Percentiles rank a stretch among this genome's conserved stretches.
Evolutionary conservation across 1,140 invertebrate genomes (phyloP).

Genomic region (Leptopilina clavipes): DNA sequence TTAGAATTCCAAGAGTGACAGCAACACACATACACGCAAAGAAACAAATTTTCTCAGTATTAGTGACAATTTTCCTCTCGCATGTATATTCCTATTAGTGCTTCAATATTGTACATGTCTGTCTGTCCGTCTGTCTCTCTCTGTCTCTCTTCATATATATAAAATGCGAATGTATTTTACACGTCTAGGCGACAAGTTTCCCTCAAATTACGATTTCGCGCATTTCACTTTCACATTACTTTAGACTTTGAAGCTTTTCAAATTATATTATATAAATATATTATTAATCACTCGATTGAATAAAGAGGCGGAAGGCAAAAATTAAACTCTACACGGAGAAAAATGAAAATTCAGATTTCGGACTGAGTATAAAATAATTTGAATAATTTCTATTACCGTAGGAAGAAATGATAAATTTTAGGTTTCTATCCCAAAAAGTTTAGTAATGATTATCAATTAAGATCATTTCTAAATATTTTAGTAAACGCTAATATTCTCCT

Average conservation of each 20-base stretch:
- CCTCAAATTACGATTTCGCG: background rate
- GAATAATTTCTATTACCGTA: no score
- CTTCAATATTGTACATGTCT: background rate
- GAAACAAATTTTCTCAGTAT: background rate
- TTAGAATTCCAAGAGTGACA: conserved; percentile 15
- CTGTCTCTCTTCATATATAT: background rate
- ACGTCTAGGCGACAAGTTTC: background rate
- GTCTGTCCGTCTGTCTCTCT: background rate
- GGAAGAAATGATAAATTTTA: no score
- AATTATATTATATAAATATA: background rate
- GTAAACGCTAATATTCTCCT: no score
- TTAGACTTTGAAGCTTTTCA: background rate
- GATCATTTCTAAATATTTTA: no score
- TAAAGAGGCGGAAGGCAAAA: conserved; percentile 1
- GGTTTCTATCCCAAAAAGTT: no score
- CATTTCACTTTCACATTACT: conserved; percentile 24
- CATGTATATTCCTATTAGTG: no score
- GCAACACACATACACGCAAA: background rate
- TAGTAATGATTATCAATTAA: no score
- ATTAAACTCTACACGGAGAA: no score
- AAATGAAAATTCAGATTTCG: no score
- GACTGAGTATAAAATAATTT: no score
- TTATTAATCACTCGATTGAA: background rate
- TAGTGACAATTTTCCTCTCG: no score
- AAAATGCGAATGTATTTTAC: background rate